These are phyloP conservation scores for Cheiracanthium punctorium DNA, from an alignment of 2,888 invertebrate species.

Conservation along the genomic window DNA sequence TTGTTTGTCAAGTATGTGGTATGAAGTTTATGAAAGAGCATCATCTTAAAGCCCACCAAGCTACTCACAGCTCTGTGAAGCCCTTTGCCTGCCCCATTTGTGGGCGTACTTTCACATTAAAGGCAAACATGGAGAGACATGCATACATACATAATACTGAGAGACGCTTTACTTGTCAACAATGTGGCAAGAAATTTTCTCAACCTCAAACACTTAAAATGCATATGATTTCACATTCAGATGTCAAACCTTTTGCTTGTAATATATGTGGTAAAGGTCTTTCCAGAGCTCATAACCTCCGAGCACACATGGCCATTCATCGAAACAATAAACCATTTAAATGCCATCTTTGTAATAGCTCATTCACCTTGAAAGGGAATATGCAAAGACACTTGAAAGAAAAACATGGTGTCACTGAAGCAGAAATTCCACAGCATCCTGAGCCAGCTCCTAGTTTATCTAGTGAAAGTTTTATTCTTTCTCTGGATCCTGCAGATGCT, in stretches of 20 bases:
- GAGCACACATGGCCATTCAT: constrained; percentile 77
- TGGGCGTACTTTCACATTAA: constrained; percentile 76
- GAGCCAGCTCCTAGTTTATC: constrained; percentile 50
- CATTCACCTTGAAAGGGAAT: constrained; percentile 77
- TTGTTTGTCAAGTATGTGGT: constrained; percentile 76
- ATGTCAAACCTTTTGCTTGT: constrained; percentile 76
- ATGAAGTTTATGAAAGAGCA: constrained; percentile 77
- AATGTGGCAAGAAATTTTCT: constrained; percentile 76
- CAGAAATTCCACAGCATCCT: constrained; percentile 57
- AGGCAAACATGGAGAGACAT: constrained; percentile 77
- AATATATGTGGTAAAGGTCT: constrained; percentile 77
- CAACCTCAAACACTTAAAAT: constrained; percentile 77
- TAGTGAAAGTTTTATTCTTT: constrained; percentile 61
- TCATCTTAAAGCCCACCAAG: constrained; percentile 76
- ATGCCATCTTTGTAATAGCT: constrained; percentile 76
- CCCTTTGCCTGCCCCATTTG: constrained; percentile 76
- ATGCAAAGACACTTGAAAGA: constrained; percentile 72
- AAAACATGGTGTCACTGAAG: constrained; percentile 71
- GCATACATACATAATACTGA: constrained; percentile 76
- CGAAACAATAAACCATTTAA: constrained; percentile 76
- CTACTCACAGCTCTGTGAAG: constrained; percentile 76
- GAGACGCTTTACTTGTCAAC: constrained; percentile 75
- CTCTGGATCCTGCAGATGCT: constrained; percentile 44
- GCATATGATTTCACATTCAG: constrained; percentile 76
- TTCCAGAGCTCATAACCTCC: constrained; percentile 76